phyloP scores from a whole-genome alignment of 2,113 vertebrate genomes.

The Callipepla squamata region DNA sequence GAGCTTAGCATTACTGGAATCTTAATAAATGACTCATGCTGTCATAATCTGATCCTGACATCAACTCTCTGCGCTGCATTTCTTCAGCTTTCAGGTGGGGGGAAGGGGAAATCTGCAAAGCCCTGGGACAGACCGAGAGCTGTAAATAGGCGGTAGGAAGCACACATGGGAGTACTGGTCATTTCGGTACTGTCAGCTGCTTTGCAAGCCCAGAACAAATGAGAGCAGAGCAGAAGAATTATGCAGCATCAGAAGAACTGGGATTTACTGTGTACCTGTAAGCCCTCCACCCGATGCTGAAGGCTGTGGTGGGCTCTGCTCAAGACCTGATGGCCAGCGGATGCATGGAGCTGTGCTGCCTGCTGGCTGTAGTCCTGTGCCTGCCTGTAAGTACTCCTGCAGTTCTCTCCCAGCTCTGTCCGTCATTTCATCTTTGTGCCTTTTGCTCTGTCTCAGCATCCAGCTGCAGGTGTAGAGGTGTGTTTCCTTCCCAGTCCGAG shows the following conservation, averaged over 20 bases:
- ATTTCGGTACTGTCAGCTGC: not conserved
- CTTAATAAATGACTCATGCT: constrained; percentile 73
- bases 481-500: not conserved
- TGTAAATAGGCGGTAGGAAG: not conserved
- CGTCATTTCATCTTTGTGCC: not conserved
- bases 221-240: not conserved
- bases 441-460: not conserved
- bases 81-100: constrained; percentile 6
- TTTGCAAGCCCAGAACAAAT: not conserved
- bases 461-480: not conserved
- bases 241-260: not conserved
- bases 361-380: not conserved
- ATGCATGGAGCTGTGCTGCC: not conserved
- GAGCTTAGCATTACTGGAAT: constrained; percentile 70
- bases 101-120: constrained; percentile 37
- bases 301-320: not conserved
- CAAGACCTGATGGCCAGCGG: not conserved
- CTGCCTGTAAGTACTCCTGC: not conserved
- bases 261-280: not conserved
- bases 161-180: not conserved
- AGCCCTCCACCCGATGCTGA: not conserved
- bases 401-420: not conserved
- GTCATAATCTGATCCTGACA: constrained; percentile 71
- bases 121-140: not conserved
- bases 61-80: constrained; percentile 39